Evolutionary conservation across 2,888 invertebrate genomes (phyloP).

Genomic region (Sisyra nigra): DNA sequence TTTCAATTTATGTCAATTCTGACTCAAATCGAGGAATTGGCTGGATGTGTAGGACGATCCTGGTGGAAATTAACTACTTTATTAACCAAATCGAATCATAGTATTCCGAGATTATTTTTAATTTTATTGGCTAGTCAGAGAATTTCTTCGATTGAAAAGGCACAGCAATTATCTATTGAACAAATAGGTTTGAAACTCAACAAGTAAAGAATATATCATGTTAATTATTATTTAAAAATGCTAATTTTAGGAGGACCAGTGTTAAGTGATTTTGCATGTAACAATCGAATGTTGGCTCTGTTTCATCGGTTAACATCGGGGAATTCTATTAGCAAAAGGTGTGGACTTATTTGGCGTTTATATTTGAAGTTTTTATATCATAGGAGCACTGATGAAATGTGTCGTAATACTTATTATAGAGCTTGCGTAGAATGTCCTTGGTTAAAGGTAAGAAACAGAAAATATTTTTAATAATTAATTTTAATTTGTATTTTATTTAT

Average conservation of each 20-base stretch:
- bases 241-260: constrained; percentile 19
- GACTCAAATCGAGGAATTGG: constrained; percentile 30
- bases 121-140: constrained; percentile 27
- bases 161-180: neutral
- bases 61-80: constrained; percentile 36
- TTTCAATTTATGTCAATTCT: constrained; percentile 34
- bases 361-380: constrained; percentile 40
- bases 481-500: too few relatives aligned
- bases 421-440: constrained; percentile 47
- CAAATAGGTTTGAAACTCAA: neutral
- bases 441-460: constrained; percentile 32
- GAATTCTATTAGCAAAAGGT: constrained; percentile 27
- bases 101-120: constrained; percentile 29
- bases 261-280: constrained; percentile 17
- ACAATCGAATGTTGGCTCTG: constrained; percentile 23
- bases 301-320: constrained; percentile 22
- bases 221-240: too few relatives aligned
- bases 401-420: constrained; percentile 30
- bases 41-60: constrained; percentile 26
- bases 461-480: too few relatives aligned
- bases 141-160: constrained; percentile 17
- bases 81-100: constrained; percentile 27
- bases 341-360: constrained; percentile 43
- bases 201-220: too few relatives aligned
- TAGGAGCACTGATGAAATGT: constrained; percentile 22